A percentile compares a stretch with the other conserved stretches of the same genome.
These are phyloP conservation scores for Gambusia yucatana DNA, from an alignment of 2,797 vertebrate species.

Conservation along the genomic window DNA sequence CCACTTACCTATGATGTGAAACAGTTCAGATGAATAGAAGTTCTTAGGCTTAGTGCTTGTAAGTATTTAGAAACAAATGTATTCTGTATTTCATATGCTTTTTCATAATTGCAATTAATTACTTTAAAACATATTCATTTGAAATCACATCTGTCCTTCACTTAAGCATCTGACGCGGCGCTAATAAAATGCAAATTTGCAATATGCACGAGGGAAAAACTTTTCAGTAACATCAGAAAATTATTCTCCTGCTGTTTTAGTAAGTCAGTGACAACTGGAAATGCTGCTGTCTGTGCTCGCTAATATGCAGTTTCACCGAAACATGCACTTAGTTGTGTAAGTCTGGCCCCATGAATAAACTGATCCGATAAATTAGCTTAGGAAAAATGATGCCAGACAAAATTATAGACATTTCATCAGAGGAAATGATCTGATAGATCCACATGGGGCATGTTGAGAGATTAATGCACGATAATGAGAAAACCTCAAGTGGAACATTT, in stretches of 20 bases:
- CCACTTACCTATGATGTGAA: not conserved
- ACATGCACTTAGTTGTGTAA: not conserved
- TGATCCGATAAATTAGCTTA: not conserved
- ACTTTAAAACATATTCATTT: not conserved
- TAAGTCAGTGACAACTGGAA: not conserved
- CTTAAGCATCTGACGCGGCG: not conserved
- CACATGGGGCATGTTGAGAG: slow-evolving; percentile 43
- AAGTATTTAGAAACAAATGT: not conserved
- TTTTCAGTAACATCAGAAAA: slow-evolving; percentile 4
- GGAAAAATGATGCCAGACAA: slow-evolving; percentile 19
- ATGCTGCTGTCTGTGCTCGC: not conserved
- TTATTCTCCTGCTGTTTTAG: not conserved
- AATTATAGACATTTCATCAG: slow-evolving; percentile 41
- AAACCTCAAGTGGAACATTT: slow-evolving; percentile 74
- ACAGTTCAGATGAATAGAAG: not conserved
- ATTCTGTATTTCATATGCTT: not conserved
- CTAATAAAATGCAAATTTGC: not conserved
- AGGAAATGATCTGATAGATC: slow-evolving; percentile 47
- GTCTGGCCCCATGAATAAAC: slow-evolving; percentile 1
- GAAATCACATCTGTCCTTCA: not conserved
- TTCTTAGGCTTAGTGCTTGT: not conserved
- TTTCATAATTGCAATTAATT: not conserved
- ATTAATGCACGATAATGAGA: slow-evolving; percentile 74
- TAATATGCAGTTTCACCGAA: not conserved
- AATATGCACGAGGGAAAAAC: slow-evolving; percentile 5